Evolutionary conservation across 2,888 invertebrate genomes (phyloP).

Genomic region (Temnothorax unifasciatus): DNA sequence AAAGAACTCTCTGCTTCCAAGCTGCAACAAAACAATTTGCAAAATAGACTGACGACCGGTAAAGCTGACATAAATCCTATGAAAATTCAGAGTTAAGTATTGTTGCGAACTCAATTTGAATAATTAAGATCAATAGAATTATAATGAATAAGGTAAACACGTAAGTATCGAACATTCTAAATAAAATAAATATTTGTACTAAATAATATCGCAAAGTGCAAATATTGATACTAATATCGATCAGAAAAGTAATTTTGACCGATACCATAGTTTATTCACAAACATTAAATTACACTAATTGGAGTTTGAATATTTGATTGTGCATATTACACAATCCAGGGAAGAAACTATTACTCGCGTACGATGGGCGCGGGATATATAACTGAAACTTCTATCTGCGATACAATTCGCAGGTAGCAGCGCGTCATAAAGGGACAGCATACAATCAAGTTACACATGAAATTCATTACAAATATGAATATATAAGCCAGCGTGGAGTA

Average conservation of each 20-base stretch:
- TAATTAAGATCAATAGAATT: not conserved
- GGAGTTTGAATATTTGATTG: conserved; percentile 18
- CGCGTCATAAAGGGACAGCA: conserved; percentile 37
- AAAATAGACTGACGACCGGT: not conserved
- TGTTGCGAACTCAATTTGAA: not conserved
- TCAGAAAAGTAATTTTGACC: conserved; percentile 19
- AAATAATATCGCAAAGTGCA: not conserved
- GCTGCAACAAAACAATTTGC: conserved; percentile 19
- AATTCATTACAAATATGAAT: conserved; percentile 55
- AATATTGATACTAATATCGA: not conserved
- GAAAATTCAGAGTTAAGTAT: not conserved
- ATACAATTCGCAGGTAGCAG: conserved; percentile 36
- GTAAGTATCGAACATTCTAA: not conserved
- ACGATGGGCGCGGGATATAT: conserved; percentile 4
- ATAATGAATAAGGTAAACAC: not conserved
- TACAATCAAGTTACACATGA: conserved; percentile 53
- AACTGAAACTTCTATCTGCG: conserved; percentile 42
- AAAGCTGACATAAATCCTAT: conserved; percentile 3
- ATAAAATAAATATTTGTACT: not conserved
- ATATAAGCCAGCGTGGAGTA: conserved; percentile 35
- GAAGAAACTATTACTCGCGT: conserved; percentile 27
- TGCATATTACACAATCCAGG: conserved; percentile 5
- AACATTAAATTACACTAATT: conserved; percentile 26
- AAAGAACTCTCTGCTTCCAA: not conserved
- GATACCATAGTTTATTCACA: not conserved